Base-by-base conservation (phyloP, 2,888 invertebrate species). In the Lydus trimaculatus region DNA sequence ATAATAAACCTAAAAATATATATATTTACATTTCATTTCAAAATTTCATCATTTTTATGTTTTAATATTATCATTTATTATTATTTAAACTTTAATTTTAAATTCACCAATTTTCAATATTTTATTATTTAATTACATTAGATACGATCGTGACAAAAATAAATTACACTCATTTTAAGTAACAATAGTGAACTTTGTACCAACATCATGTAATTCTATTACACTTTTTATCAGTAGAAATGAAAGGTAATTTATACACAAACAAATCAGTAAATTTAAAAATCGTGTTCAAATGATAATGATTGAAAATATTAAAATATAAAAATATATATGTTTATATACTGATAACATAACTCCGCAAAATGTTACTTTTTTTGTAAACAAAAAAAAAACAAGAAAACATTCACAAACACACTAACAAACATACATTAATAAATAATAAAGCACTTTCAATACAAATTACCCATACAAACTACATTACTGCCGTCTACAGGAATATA, bases 301-400 rank as follows among this genome's bases (percentile, higher is more conserved):
- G 60, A 67, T 63, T 67, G 71, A 69, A 72, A 70, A 72, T 67
- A 73, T 69, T 64, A 61, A 70, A 56, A 68, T 58, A 65, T 68
- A 69, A 72, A 67, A 72, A 61, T 71, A 71, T 69, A 63, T 68
- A n/a, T n/a, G n/a, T n/a, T n/a, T n/a, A n/a, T n/a, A 72, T 64
- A 65, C 43, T 48, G 48, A 71, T 71, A 71, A 63, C 67, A 67
- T 59, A 70, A 64, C 61, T 64, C 64, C 66, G 66, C 69, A 66
- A 69, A 69, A 64, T 63, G 63, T 67, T 65, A 56, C 15, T 7
- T 56, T 56, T 15, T 63, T 71, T 65, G 65, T 63, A 62, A 60
- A 66, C 64, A 69, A 69, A 63, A 66, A 63, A 69, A 65, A 31
- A 67, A 39, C 20, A 67, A 70, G 59, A 67, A 70, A 70, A 70